Base-by-base conservation (phyloP, 2,113 vertebrate genomes). In the Myodes glareolus region DNA sequence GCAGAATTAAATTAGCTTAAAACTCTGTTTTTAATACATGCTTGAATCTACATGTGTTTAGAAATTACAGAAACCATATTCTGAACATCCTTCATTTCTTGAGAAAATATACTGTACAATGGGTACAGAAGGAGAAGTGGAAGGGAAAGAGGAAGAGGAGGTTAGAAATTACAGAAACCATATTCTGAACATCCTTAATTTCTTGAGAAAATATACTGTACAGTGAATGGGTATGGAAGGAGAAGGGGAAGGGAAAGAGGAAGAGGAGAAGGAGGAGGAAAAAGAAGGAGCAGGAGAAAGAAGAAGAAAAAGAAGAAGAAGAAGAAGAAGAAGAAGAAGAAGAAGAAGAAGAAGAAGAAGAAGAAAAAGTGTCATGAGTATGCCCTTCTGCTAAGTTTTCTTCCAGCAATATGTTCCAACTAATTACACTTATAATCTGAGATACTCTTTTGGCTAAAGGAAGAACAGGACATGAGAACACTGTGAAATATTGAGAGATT, bases 141-240 rank as follows among this genome's bases (percentile, higher is more conserved):
- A 29, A 78, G 45, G 36, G 94, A 58, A 91, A n/a, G 3, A 76
- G 33, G 17, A 65, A 72, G 33, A 13, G 12, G 31, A 14, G 12
- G 23, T 89, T 92, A 72, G 50, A 96, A 96, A 94, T 10, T 31
- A 73, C 7, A 86, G 72, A 21, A 92, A 92, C 88, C 14, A 67
- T 47, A 16, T 45, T 4, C 50, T 0, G 77, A 76, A 0, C n/a
- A 67, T 65, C 73, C 9, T 65, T 67, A 63, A 31, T 16, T n/a
- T 25, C 39, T 81, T 21, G 67, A 92, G 14, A 91, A 92, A 52
- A 72, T 1, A 90, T 0, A 33, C 0, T 88, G 33, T 31, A 84
- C 29, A 78, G n/a, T n/a, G n/a, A n/a, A 45, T 1, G 93, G 96
- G 95, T 88, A 85, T 97, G 88, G 73, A 25, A 75, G 21, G n/a